phyloP scores from a whole-genome alignment of 2,888 invertebrate species.

The Acleris cristana region DNA sequence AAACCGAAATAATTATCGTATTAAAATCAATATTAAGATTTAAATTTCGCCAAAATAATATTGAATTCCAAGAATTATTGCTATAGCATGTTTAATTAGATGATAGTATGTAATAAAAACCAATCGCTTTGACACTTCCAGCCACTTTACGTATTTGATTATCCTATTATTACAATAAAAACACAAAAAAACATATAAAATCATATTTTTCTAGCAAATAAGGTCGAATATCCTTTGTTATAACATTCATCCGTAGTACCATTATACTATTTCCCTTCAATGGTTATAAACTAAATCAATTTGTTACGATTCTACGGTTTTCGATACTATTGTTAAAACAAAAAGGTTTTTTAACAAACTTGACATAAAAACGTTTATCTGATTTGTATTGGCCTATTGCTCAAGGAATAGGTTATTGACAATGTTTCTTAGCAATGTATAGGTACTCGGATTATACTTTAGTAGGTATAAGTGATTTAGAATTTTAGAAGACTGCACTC shows the following conservation, averaged over 20 bases:
- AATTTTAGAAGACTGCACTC: not conserved
- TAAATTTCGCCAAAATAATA: too few relatives aligned
- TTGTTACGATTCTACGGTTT: constrained; percentile 63
- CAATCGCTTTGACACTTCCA: constrained; percentile 12
- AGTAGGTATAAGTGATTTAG: too few relatives aligned
- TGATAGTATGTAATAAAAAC: not conserved
- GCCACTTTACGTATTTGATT: constrained; percentile 2
- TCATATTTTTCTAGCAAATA: constrained; percentile 11
- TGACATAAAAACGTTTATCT: constrained; percentile 10
- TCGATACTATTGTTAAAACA: constrained; percentile 46
- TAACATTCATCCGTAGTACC: not conserved
- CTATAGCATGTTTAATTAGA: not conserved
- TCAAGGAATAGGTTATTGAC: constrained; percentile 8
- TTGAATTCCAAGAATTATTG: not conserved
- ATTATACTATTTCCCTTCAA: constrained; percentile 3
- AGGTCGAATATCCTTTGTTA: constrained; percentile 9
- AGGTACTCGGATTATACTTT: not conserved
- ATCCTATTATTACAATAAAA: constrained; percentile 11
- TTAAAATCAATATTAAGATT: too few relatives aligned
- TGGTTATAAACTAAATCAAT: constrained; percentile 57
- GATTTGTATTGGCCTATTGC: constrained; percentile 5
- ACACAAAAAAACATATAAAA: constrained; percentile 4
- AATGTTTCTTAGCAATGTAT: not conserved
- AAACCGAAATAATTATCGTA: too few relatives aligned
- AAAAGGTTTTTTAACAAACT: not conserved